A percentile compares a stretch with the other conserved stretches of the same genome.
phyloP scores from a whole-genome alignment of 1,140 invertebrate genomes.

The Drosophila repletoides region DNA sequence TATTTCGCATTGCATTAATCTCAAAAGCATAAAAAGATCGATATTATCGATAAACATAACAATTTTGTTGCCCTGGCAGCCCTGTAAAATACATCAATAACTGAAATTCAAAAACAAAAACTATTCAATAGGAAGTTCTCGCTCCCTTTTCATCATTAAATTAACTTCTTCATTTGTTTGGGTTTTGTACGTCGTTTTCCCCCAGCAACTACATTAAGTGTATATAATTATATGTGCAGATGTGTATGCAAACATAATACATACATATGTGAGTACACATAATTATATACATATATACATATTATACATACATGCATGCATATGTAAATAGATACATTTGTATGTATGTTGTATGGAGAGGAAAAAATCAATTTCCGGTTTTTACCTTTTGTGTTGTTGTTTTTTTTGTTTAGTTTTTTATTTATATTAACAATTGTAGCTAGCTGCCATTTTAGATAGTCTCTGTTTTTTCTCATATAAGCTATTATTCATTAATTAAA shows the following conservation, averaged over 20 bases:
- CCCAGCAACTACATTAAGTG: too few relatives aligned
- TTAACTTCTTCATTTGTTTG: too few relatives aligned
- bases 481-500: slow-evolving; percentile 47
- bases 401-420: slow-evolving; percentile 3
- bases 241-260: slow-evolving; percentile 1
- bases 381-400: slow-evolving; percentile 21
- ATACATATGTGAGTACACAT: not conserved
- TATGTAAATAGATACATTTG: slow-evolving; percentile 6
- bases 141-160: too few relatives aligned
- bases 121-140: too few relatives aligned
- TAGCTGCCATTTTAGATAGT: slow-evolving; percentile 31
- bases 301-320: slow-evolving; percentile 9
- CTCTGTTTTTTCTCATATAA: slow-evolving; percentile 23
- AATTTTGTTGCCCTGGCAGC: too few relatives aligned
- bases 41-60: too few relatives aligned
- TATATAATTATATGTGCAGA: slow-evolving; percentile 1
- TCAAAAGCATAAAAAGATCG: too few relatives aligned
- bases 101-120: too few relatives aligned
- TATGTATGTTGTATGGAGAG: slow-evolving; percentile 22
- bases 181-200: too few relatives aligned
- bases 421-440: slow-evolving; percentile 41
- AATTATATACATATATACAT: slow-evolving; percentile 1
- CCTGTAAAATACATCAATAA: too few relatives aligned
- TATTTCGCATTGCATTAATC: too few relatives aligned
- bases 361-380: slow-evolving; percentile 49